Base-by-base conservation (phyloP, 2,797 vertebrate species). In the Sandelia bainsii region DNA sequence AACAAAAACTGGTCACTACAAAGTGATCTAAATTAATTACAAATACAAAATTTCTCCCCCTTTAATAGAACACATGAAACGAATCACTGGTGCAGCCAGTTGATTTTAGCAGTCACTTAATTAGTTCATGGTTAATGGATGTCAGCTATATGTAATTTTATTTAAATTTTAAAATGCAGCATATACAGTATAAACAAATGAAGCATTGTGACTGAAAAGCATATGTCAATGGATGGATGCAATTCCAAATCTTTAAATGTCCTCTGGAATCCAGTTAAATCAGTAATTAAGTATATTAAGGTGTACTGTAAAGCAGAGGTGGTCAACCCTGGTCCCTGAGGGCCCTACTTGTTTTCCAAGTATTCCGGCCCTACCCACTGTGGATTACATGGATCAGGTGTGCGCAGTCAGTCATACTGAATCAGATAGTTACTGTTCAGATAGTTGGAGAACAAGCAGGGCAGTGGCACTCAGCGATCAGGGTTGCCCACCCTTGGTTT, bases 251-350 rank as follows among this genome's bases (percentile, higher is more conserved):
- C 19, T 12, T 19, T 44, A 37, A 20, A 44, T 25, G 23, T 52
- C 14, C n/a, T 19, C 13, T n/a, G 9, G 14, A 63, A 12, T 58
- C 22, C 12, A 12, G n/a, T 62, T 37, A 44, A 50, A 77, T 66
- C 44, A 42, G 8, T 50, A 34, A 54, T 53, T 54, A 29, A 20
- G 16, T 44, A 8, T 40, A 8, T 1, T 14, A 40, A 40, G 13
- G 9, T 40, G 39, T 40, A 40, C 13, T 40, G 39, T 40, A 40
- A 12, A 14, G 39, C 9, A 1, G 7, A 10, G 34, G 6, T 10
- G 7, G 6, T 34, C 34, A 10, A 25, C 25, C 25, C 34, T 34
- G 34, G 34, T 34, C 25, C 25, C 25, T 25, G 25, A 25, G 25
- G 25, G 25, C 25, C 25, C 25, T 25, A 25, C 25, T n/a, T n/a